A percentile compares a stretch with the other conserved stretches of the same genome.
phyloP scores from a whole-genome alignment of 1,140 invertebrate genomes.

The Drosophila nebulosa region DNA sequence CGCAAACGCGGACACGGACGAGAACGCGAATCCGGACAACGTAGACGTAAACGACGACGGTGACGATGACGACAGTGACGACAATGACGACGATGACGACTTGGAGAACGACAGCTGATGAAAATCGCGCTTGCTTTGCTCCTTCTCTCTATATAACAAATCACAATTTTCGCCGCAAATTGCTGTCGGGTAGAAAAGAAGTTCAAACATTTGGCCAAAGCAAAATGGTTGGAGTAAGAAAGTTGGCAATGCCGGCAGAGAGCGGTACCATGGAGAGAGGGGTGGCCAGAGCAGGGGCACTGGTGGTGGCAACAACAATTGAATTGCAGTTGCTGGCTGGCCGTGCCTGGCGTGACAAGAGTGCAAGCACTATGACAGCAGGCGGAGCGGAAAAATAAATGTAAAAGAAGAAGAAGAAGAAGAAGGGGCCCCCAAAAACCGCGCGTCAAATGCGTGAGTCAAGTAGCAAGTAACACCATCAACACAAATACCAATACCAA shows the following conservation, averaged over 20 bases:
- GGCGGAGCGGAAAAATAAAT: not conserved
- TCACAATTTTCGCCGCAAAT: slow-evolving; percentile 78
- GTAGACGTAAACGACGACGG: slow-evolving; percentile 2
- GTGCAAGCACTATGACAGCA: slow-evolving; percentile 37
- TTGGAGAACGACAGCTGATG: slow-evolving; percentile 62
- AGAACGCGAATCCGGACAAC: not conserved
- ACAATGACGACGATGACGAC: slow-evolving; percentile 27
- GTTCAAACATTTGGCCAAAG: slow-evolving; percentile 68
- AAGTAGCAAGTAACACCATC: slow-evolving; percentile 22
- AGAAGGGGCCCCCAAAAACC: slow-evolving; percentile 20
- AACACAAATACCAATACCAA: not conserved
- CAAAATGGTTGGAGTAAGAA: slow-evolving; percentile 4
- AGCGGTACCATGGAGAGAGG: no score
- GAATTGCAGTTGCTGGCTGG: slow-evolving; percentile 68
- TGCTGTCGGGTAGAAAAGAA: slow-evolving; percentile 67
- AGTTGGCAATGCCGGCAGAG: not conserved
- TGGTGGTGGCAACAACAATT: slow-evolving; percentile 54
- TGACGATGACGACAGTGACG: not conserved
- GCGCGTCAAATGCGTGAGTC: slow-evolving; percentile 49
- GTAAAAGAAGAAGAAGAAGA: not conserved
- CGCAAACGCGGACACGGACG: slow-evolving; percentile 26
- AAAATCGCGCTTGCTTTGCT: slow-evolving; percentile 54
- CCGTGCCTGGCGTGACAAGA: slow-evolving; percentile 74
- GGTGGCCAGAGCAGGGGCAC: not conserved
- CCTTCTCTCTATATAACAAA: slow-evolving; percentile 55